These are phyloP conservation scores for Hydroisotoma schaefferi DNA, from an alignment of 2,888 invertebrate species.

Conservation along the genomic window DNA sequence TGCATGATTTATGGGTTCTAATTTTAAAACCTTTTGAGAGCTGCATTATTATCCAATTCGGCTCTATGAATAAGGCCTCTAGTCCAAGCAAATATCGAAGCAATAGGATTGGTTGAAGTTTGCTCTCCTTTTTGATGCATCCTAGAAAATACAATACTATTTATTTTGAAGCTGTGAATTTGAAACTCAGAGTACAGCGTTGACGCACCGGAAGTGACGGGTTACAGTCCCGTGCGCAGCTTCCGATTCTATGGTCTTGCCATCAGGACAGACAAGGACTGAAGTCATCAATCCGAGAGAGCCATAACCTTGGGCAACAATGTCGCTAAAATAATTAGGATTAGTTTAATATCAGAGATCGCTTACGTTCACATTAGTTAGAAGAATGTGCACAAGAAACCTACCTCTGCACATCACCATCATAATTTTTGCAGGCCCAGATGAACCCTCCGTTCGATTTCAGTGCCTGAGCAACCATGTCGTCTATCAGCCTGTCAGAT, in stretches of 20 bases:
- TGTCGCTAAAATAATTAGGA: too few relatives aligned
- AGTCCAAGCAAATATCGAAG: slow-evolving; percentile 90
- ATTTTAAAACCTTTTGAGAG: slow-evolving; percentile 58
- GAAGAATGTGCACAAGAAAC: too few relatives aligned
- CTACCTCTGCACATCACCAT: slow-evolving; percentile 87
- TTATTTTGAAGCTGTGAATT: neutral
- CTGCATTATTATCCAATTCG: slow-evolving; percentile 71
- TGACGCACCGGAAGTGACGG: slow-evolving; percentile 63
- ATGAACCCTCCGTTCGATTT: slow-evolving; percentile 69
- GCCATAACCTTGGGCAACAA: slow-evolving; percentile 74
- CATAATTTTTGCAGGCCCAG: slow-evolving; percentile 57
- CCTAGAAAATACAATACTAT: slow-evolving; percentile 52
- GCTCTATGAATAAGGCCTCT: slow-evolving; percentile 78
- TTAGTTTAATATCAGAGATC: too few relatives aligned
- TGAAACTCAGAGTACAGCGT: neutral
- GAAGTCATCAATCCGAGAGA: slow-evolving; percentile 72
- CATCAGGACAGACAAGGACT: slow-evolving; percentile 82
- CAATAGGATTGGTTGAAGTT: slow-evolving; percentile 86
- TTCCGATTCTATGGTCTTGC: slow-evolving; percentile 83
- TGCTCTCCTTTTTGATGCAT: slow-evolving; percentile 80
- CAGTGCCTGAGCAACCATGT: slow-evolving; percentile 59
- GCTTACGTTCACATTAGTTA: too few relatives aligned
- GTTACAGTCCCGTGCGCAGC: slow-evolving; percentile 92
- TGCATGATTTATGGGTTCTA: too few relatives aligned
- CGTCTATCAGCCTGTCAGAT: slow-evolving; percentile 85